Evolutionary conservation across 23 tunicate genomes (phyloP).

Genomic region (Trididemnum nubilum): DNA sequence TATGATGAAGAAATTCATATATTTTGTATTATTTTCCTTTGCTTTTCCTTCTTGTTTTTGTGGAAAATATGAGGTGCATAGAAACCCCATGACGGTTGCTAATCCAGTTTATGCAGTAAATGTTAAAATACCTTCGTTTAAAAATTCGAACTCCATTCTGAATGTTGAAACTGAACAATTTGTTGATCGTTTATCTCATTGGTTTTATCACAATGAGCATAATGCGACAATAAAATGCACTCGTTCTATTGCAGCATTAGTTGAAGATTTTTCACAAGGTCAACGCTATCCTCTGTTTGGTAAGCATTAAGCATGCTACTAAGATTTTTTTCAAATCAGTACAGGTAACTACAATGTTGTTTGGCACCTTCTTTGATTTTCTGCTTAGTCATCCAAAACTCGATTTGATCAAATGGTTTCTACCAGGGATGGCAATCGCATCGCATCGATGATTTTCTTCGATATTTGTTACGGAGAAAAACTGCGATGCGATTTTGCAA

Average conservation of each 20-base stretch:
- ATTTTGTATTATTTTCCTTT: too few relatives aligned
- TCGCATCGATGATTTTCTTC: neutral
- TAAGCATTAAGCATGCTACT: neutral
- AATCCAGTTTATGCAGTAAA: neutral
- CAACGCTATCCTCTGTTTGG: neutral
- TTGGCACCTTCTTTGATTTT: neutral
- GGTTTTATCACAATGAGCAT: neutral
- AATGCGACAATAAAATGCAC: neutral
- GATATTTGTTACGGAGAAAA: neutral
- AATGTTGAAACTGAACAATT: neutral
- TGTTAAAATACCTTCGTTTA: too few relatives aligned
- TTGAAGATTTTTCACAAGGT: neutral
- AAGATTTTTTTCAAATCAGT: neutral
- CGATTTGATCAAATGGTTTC: too few relatives aligned
- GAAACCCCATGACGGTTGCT: neutral
- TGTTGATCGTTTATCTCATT: neutral
- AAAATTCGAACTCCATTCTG: too few relatives aligned
- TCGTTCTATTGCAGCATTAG: neutral
- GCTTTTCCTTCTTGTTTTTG: too few relatives aligned
- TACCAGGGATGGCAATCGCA: too few relatives aligned
- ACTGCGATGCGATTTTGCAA: too few relatives aligned
- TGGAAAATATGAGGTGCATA: neutral
- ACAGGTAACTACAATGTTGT: too few relatives aligned
- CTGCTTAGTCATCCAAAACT: too few relatives aligned
- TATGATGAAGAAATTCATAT: neutral